These are phyloP conservation scores for Murina feae DNA, from an alignment of 2,113 vertebrate genomes.

Conservation along the genomic window DNA sequence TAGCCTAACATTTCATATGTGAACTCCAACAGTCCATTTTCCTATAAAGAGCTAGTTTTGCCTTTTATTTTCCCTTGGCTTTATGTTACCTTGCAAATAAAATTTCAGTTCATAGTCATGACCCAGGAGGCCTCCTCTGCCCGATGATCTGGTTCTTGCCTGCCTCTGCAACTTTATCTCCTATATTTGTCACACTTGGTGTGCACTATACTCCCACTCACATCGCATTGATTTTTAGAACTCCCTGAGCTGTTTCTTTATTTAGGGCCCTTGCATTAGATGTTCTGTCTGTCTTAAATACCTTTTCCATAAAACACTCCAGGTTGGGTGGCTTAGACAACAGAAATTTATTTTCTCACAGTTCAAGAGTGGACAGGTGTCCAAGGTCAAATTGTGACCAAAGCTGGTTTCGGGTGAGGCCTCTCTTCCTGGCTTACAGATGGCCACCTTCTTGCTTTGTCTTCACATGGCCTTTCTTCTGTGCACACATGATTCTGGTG, in stretches of 20 bases:
- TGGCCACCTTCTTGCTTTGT: background rate
- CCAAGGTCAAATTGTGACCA: background rate
- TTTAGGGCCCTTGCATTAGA: background rate
- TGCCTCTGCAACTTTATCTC: background rate
- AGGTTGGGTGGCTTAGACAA: background rate
- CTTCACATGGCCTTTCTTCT: background rate
- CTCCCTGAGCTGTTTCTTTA: background rate
- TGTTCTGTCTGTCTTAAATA: background rate
- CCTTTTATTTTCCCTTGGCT: background rate
- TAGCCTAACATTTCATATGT: background rate
- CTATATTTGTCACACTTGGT: background rate
- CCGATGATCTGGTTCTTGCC: background rate
- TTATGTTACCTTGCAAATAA: background rate
- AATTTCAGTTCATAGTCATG: background rate
- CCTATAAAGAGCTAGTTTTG: background rate
- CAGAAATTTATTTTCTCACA: background rate
- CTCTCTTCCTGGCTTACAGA: background rate
- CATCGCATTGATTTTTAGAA: background rate
- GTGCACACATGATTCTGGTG: rapidly evolving
- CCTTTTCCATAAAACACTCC: background rate
- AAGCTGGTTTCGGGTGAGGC: background rate
- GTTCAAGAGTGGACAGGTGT: background rate
- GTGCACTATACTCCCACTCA: background rate
- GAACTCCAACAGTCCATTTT: background rate
- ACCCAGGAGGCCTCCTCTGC: background rate